phyloP scores from a whole-genome alignment of 2,113 vertebrate genomes.

The Cephalopterus ornatus region DNA sequence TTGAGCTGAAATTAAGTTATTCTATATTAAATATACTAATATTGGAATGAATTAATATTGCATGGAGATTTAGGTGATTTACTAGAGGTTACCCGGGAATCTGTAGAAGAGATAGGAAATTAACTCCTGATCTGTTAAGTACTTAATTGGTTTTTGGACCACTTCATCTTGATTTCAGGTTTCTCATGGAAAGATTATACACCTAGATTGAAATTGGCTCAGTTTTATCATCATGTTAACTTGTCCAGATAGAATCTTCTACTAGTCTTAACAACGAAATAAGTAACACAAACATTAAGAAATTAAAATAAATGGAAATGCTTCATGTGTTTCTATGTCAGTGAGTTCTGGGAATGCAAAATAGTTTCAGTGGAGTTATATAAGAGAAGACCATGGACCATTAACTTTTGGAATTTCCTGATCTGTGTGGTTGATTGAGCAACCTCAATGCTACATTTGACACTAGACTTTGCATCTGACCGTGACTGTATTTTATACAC shows the following conservation, averaged over 20 bases:
- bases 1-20: neutral
- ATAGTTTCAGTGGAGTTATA: neutral
- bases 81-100: neutral
- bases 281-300: constrained; percentile 6
- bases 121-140: neutral
- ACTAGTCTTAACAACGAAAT: neutral
- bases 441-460: constrained; percentile 31
- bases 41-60: neutral
- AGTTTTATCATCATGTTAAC: neutral
- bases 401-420: constrained; percentile 65
- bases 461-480: neutral
- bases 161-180: neutral
- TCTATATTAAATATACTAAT: neutral
- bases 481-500: neutral
- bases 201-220: neutral
- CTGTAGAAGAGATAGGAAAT: neutral
- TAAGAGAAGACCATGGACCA: constrained; percentile 1
- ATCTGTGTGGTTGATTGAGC: constrained; percentile 30
- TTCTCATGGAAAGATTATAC: neutral
- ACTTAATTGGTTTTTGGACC: neutral
- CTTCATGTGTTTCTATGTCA: constrained; percentile 1
- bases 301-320: constrained; percentile 13
- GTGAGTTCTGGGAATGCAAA: constrained; percentile 28
- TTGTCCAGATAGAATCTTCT: neutral
- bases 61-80: neutral